Evolutionary conservation across 1,140 invertebrate genomes (phyloP).

Genomic region (Drosophila bocki): DNA sequence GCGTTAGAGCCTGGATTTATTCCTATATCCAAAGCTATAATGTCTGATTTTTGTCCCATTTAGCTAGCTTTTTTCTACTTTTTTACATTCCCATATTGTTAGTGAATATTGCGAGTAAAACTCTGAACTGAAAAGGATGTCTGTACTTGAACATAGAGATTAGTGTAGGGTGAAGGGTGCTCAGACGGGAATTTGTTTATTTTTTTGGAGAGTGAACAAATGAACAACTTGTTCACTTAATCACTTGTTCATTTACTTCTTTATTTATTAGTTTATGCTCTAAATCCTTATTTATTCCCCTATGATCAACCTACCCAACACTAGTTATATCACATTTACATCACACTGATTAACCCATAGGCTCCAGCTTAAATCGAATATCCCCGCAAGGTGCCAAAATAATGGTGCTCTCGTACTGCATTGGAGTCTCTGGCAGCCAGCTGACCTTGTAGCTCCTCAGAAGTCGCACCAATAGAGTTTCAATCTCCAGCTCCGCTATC

Average conservation of each 20-base stretch:
- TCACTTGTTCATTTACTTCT: too few species aligned
- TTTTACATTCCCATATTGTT: conserved; percentile 61
- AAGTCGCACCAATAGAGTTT: conserved; percentile 87
- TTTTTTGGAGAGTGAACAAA: not conserved
- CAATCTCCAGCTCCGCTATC: conserved; percentile 90
- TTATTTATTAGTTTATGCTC: too few species aligned
- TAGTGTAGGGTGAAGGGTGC: not conserved
- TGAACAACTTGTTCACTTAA: not conserved
- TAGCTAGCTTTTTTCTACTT: conserved; percentile 31
- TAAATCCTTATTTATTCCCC: too few species aligned
- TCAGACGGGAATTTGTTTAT: too few species aligned
- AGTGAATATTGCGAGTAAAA: conserved; percentile 61
- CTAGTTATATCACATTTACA: conserved; percentile 14
- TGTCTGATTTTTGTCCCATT: conserved; percentile 8
- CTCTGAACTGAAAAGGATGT: conserved; percentile 37
- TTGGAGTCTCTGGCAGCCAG: conserved; percentile 51
- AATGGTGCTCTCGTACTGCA: conserved; percentile 74
- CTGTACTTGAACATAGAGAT: conserved; percentile 21
- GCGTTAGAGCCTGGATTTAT: conserved; percentile 34
- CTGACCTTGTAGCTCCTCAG: conserved; percentile 86
- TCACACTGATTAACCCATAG: conserved; percentile 24
- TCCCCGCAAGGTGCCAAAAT: conserved; percentile 63
- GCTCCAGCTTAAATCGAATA: conserved; percentile 68
- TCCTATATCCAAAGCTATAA: not conserved
- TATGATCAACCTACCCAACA: not conserved